Conservation (phyloP, 2,113 vertebrate species). For the Haemorhous mexicanus region DNA sequence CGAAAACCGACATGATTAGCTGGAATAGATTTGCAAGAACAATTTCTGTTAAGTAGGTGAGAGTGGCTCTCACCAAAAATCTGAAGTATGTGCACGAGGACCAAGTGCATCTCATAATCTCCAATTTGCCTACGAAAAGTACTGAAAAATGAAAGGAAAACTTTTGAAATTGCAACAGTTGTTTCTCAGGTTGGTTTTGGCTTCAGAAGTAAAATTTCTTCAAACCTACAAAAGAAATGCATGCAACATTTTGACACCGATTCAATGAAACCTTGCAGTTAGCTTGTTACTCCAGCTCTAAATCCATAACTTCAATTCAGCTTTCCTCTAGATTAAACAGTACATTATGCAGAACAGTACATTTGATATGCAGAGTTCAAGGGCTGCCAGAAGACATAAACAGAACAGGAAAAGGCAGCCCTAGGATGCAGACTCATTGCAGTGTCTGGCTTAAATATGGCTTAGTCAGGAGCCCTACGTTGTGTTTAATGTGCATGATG, state of each 20-base stretch:
- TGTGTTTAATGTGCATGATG: neutral
- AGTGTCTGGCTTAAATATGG: neutral
- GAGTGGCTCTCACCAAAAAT: neutral
- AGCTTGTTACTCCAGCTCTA: neutral
- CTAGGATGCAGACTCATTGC: neutral
- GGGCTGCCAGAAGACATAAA: neutral
- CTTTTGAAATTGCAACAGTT: neutral
- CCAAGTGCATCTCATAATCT: neutral
- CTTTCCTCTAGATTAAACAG: neutral
- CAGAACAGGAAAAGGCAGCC: neutral
- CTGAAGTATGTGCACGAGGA: neutral
- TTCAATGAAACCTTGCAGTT: neutral
- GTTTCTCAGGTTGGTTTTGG: neutral
- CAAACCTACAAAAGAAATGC: neutral
- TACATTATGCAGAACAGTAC: neutral
- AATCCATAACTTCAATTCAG: neutral
- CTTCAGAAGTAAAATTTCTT: neutral
- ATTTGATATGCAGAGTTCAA: neutral
- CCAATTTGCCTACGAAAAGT: neutral
- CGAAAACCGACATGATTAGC: constrained; percentile 98
- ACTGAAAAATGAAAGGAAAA: neutral
- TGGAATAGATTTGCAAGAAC: constrained; percentile 60
- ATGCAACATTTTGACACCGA: neutral
- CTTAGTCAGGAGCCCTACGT: neutral
- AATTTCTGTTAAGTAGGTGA: neutral